Conservation (phyloP, 2,113 vertebrate species). For the Sclerurus mexicanus region DNA sequence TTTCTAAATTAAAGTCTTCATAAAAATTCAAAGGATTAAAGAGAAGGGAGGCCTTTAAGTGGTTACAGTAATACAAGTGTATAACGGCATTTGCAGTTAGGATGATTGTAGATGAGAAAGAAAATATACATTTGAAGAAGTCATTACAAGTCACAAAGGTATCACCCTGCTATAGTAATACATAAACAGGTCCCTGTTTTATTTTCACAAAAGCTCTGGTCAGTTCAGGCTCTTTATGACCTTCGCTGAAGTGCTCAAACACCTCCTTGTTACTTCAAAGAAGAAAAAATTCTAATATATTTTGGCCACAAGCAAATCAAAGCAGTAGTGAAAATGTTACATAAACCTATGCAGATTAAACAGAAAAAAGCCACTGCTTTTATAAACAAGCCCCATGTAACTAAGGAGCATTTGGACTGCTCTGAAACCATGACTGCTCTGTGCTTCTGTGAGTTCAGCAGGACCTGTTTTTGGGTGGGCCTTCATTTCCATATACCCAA, state of each 20-base stretch:
- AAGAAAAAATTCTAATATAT: background rate
- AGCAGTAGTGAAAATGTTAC: background rate
- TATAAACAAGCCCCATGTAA: background rate
- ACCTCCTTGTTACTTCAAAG: background rate
- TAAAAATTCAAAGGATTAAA: background rate
- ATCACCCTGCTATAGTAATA: background rate
- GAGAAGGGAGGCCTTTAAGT: background rate
- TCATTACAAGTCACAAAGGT: background rate
- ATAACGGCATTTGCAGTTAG: background rate
- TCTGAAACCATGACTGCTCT: background rate
- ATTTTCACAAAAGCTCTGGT: background rate
- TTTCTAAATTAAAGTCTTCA: background rate
- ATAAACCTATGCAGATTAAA: background rate
- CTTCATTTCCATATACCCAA: background rate
- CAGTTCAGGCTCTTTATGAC: background rate
- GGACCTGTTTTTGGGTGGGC: background rate
- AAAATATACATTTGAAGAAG: background rate
- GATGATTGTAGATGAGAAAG: background rate
- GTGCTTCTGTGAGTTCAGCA: background rate
- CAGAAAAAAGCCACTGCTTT: background rate
- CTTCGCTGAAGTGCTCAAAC: background rate
- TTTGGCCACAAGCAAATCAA: background rate
- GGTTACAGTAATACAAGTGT: background rate
- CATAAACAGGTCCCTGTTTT: accelerated
- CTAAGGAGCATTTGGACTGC: background rate